Evolutionary conservation across 2,113 vertebrate species (phyloP).

Genomic region (Herpetotheres cachinnans): DNA sequence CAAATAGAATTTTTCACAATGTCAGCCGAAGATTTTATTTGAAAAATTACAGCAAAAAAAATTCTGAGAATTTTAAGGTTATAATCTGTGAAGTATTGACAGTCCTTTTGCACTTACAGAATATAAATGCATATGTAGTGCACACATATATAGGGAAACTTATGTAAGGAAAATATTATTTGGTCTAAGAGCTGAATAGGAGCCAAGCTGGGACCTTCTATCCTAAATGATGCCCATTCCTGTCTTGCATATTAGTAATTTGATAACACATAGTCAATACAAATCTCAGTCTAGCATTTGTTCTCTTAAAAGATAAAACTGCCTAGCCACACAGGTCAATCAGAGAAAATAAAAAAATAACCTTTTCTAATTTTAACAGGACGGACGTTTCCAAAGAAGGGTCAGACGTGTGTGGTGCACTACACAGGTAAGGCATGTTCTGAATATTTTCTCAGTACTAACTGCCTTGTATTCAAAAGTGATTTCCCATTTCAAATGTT

Average conservation of each 20-base stretch:
- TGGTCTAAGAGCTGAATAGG: not conserved
- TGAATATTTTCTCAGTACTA: not conserved
- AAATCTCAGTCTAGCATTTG: not conserved
- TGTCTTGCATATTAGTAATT: not conserved
- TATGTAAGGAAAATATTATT: not conserved
- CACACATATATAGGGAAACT: not conserved
- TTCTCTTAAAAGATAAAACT: not conserved
- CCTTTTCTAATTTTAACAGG: slow-evolving; percentile 75
- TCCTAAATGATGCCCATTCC: not conserved
- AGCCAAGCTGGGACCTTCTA: not conserved
- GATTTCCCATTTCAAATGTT: not conserved
- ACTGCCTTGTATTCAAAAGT: not conserved
- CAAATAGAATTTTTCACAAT: not conserved
- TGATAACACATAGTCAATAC: not conserved
- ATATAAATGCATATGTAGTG: not conserved
- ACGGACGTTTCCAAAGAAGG: slow-evolving; percentile 98
- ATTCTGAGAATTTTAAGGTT: not conserved
- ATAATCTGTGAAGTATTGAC: not conserved
- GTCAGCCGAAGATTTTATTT: not conserved
- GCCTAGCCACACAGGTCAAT: not conserved
- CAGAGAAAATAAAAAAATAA: not conserved
- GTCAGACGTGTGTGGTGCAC: slow-evolving; percentile 95
- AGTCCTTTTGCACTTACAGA: not conserved
- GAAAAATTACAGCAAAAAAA: not conserved
- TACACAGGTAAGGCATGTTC: slow-evolving; percentile 87